Evolutionary conservation across 2,888 invertebrate genomes (phyloP).

Genomic region (Griposia aprilina): DNA sequence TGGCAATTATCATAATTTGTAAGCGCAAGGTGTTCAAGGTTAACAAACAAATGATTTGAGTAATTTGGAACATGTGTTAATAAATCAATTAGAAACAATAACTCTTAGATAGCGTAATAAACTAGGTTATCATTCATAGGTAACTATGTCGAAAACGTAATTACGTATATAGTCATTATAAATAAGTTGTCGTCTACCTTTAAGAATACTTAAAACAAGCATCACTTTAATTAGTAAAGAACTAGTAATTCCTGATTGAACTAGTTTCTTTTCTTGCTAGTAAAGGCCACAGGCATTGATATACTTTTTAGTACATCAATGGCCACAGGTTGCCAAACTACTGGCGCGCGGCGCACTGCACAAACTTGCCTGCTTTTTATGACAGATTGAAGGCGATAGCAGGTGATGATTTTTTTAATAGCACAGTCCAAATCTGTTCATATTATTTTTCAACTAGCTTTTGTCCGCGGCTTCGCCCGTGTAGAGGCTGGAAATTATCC

Average conservation of each 20-base stretch:
- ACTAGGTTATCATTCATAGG: slow-evolving; percentile 59
- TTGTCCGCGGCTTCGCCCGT: no score
- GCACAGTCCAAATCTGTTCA: neutral
- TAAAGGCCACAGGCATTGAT: neutral
- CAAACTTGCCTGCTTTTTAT: neutral
- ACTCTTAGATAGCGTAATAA: slow-evolving; percentile 40
- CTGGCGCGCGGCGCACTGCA: neutral
- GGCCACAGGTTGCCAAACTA: neutral
- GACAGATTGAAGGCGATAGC: neutral
- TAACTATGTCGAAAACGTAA: slow-evolving; percentile 31
- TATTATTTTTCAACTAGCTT: neutral
- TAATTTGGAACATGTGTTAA: slow-evolving; percentile 47
- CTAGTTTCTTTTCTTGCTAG: neutral
- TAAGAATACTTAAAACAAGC: neutral
- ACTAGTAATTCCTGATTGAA: neutral
- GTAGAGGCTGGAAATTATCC: no score
- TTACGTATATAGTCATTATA: neutral
- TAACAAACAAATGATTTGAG: slow-evolving; percentile 31
- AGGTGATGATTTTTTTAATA: neutral
- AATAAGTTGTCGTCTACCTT: neutral
- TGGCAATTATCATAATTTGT: slow-evolving; percentile 58
- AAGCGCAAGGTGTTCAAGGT: slow-evolving; percentile 49
- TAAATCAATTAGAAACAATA: slow-evolving; percentile 52
- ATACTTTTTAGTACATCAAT: neutral
- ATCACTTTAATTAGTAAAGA: neutral